phyloP scores from a whole-genome alignment of 1,140 invertebrate species.

The Meloidogyne exigua region DNA sequence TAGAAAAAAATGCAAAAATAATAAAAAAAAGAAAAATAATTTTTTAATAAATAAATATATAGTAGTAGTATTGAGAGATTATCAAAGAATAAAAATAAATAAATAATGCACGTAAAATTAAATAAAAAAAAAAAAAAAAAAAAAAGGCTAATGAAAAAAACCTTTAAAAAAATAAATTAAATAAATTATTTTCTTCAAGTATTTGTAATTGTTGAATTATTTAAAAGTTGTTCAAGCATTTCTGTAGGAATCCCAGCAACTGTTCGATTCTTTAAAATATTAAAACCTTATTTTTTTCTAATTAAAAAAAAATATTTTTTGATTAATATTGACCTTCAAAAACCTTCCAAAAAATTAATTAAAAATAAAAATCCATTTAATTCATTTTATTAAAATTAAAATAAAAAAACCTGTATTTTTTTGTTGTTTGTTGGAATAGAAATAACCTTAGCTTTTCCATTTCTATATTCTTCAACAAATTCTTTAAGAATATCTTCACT shows the following conservation, averaged over 20 bases:
- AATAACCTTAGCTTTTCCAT: slow-evolving; percentile 25
- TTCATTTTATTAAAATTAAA: too few species aligned
- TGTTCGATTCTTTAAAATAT: slow-evolving; percentile 21
- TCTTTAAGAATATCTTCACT: slow-evolving; percentile 36
- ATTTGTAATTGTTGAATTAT: slow-evolving; percentile 27
- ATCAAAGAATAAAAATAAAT: background rate
- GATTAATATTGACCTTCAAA: too few species aligned
- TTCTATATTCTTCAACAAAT: slow-evolving; percentile 35
- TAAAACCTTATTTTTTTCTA: too few species aligned
- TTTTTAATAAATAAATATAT: too few species aligned
- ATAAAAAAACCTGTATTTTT: slow-evolving; percentile 7
- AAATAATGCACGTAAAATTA: slow-evolving; percentile 13
- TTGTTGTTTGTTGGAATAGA: slow-evolving; percentile 22
- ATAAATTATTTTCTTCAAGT: slow-evolving; percentile 1
- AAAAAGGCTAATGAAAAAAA: background rate
- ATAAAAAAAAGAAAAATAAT: too few species aligned
- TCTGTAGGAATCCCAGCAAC: slow-evolving; percentile 38
- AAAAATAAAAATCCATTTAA: too few species aligned
- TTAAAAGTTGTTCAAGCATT: slow-evolving; percentile 34
- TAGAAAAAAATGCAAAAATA: too few species aligned
- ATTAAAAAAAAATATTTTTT: too few species aligned
- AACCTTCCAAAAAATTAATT: too few species aligned
- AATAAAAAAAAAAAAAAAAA: background rate
- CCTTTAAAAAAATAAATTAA: background rate
- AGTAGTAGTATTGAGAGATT: background rate